Percentiles rank a stretch among this genome's conserved stretches.
Evolutionary conservation across 2,888 invertebrate genomes (phyloP).

Genomic region (Fragum whitleyi): DNA sequence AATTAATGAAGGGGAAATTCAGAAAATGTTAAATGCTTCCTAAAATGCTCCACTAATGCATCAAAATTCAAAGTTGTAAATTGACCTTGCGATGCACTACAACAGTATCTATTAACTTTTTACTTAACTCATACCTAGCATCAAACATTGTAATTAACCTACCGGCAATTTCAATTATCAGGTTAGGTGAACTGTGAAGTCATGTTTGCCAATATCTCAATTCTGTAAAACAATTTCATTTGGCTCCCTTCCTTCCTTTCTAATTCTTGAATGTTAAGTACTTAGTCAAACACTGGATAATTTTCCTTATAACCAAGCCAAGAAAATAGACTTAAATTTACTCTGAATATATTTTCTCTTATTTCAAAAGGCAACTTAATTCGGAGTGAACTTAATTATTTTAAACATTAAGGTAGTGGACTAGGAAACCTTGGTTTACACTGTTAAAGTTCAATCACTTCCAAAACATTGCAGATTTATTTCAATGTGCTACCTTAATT

Average conservation of each 20-base stretch:
- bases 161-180: constrained; percentile 23
- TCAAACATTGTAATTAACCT: constrained; percentile 13
- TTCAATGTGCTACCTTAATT: too few relatives aligned
- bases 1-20: too few relatives aligned
- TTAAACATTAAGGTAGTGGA: too few relatives aligned
- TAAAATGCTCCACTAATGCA: background rate
- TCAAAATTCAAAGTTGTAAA: background rate
- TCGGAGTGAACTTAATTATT: too few relatives aligned
- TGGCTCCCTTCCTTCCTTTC: background rate
- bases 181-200: constrained; percentile 16
- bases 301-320: background rate
- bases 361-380: too few relatives aligned
- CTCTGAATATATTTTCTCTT: too few relatives aligned
- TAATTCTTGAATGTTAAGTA: background rate
- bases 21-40: too few relatives aligned
- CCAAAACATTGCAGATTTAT: too few relatives aligned
- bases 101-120: constrained; percentile 5
- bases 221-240: background rate
- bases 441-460: too few relatives aligned
- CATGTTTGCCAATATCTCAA: constrained; percentile 10
- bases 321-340: too few relatives aligned
- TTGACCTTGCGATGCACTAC: constrained; percentile 5
- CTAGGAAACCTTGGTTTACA: too few relatives aligned
- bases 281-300: background rate
- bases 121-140: background rate